phyloP scores from a whole-genome alignment of 2,797 vertebrate genomes.

The Dryobates pubescens region DNA sequence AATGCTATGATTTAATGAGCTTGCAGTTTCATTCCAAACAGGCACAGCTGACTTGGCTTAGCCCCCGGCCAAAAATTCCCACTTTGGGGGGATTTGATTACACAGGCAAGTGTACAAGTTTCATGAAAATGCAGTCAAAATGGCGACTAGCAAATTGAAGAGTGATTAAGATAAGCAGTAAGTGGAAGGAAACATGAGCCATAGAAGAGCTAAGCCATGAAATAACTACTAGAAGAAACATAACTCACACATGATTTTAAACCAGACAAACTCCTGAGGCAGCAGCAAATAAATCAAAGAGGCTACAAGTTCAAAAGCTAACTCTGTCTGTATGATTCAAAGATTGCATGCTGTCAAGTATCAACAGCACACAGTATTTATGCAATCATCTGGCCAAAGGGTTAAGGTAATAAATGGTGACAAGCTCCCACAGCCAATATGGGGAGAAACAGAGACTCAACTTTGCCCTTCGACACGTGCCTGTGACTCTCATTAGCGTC shows the following conservation, averaged over 20 bases:
- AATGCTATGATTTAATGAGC: conserved; percentile 19
- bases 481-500: not conserved
- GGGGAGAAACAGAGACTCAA: not conserved
- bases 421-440: not conserved
- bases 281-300: conserved; percentile 54
- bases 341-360: conserved; percentile 13
- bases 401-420: conserved; percentile 18
- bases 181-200: not conserved
- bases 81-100: not conserved
- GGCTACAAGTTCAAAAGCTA: conserved; percentile 36
- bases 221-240: not conserved
- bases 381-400: conserved; percentile 37
- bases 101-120: not conserved
- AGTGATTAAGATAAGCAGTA: conserved; percentile 1
- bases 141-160: not conserved
- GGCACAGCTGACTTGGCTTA: not conserved
- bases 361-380: not conserved
- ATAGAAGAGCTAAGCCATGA: not conserved
- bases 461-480: not conserved
- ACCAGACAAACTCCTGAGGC: conserved; percentile 36
- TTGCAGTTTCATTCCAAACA: not conserved
- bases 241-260: conserved; percentile 22
- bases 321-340: conserved; percentile 32
- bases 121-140: conserved; percentile 9
- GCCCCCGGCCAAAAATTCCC: not conserved